Percentiles rank a stretch among this genome's conserved stretches.
Evolutionary conservation across 2,888 invertebrate species (phyloP).

Genomic region (Phyllotreta cruciferae): DNA sequence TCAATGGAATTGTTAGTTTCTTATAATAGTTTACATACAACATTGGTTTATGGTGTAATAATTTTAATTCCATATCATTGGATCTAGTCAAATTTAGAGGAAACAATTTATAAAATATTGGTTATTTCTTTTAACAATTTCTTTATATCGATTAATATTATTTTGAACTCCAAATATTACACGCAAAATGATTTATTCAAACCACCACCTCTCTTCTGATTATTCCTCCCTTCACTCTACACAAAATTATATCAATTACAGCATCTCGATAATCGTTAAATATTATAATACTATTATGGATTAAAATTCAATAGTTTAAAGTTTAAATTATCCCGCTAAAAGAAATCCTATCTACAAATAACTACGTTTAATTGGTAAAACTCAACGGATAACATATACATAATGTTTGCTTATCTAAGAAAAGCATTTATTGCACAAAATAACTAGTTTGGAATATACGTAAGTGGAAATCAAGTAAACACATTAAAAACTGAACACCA

Average conservation of each 20-base stretch:
- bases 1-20: neutral
- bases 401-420: conserved; percentile 25
- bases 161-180: neutral
- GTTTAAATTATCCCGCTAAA: conserved; percentile 39
- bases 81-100: too few species aligned
- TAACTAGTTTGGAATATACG: conserved; percentile 17
- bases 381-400: conserved; percentile 23
- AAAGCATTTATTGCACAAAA: conserved; percentile 39
- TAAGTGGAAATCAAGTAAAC: conserved; percentile 27
- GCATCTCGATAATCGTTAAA: conserved; percentile 44
- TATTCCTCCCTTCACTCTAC: conserved; percentile 37
- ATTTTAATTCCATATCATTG: too few species aligned
- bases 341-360: conserved; percentile 39
- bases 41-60: neutral
- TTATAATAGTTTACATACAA: neutral
- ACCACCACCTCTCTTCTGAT: conserved; percentile 22
- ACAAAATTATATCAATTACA: conserved; percentile 39
- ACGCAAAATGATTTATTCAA: conserved; percentile 6
- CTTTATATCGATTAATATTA: neutral
- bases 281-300: conserved; percentile 32
- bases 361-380: conserved; percentile 32
- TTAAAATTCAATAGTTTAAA: conserved; percentile 38
- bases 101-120: too few species aligned
- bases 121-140: too few species aligned
- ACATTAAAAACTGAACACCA: conserved; percentile 26